Conservation (phyloP, 37 sponge, comb jelly and placozoan species). For the Axinella damicornis region DNA sequence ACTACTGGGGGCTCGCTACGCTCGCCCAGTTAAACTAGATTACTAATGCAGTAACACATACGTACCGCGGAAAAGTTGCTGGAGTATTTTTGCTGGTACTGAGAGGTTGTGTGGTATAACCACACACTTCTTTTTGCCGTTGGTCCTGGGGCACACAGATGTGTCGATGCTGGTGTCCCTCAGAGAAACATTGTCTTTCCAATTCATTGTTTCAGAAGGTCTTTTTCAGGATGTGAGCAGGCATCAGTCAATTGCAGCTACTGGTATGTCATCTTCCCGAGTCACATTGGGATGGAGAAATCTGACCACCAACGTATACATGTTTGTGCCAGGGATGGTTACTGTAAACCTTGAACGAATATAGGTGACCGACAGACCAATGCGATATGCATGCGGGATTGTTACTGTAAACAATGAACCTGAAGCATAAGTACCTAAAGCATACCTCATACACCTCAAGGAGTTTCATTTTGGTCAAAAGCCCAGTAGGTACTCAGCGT, state of each 20-base stretch:
- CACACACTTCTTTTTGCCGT: background rate
- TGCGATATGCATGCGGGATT: too few species aligned
- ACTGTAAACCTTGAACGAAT: too few species aligned
- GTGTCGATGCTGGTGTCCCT: background rate
- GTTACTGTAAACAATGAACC: too few species aligned
- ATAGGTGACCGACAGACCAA: too few species aligned
- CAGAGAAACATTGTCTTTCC: background rate
- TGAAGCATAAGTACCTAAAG: too few species aligned
- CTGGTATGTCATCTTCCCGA: background rate
- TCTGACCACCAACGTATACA: background rate
- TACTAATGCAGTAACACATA: too few species aligned
- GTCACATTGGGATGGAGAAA: background rate
- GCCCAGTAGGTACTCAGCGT: background rate
- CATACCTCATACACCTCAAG: conserved; percentile 5
- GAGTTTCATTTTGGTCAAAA: background rate
- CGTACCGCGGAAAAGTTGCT: background rate
- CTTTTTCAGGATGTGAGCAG: background rate
- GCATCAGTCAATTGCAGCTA: conserved; percentile 1
- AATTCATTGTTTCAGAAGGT: background rate
- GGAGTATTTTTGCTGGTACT: background rate
- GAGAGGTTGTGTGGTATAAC: background rate
- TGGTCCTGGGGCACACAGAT: background rate
- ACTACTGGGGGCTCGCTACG: too few species aligned
- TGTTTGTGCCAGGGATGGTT: too few species aligned
- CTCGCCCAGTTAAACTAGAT: too few species aligned